Evolutionary conservation across 2,888 invertebrate genomes (phyloP).

Genomic region (Rotaria socialis): DNA sequence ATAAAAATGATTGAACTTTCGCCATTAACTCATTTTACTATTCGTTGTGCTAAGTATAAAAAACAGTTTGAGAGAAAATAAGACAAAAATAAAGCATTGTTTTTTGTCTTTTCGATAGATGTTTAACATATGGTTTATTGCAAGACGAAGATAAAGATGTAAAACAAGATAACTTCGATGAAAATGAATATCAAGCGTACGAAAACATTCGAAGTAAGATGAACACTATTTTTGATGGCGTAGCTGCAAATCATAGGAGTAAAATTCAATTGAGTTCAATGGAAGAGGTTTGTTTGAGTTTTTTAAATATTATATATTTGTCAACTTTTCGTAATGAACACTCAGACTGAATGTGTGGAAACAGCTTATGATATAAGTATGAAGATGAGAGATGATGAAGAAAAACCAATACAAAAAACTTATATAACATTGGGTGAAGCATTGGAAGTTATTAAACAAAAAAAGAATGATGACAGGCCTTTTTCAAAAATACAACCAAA

Average conservation of each 20-base stretch:
- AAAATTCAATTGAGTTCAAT: neutral
- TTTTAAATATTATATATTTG: neutral
- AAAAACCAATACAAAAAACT: neutral
- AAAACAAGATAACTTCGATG: neutral
- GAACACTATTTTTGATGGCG: neutral
- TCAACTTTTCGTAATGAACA: neutral
- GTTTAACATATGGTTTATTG: constrained; percentile 24
- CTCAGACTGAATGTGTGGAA: neutral
- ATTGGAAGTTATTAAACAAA: neutral
- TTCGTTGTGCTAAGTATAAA: constrained; percentile 9
- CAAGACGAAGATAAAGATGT: neutral
- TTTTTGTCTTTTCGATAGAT: neutral
- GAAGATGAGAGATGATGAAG: neutral
- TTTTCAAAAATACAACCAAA: neutral
- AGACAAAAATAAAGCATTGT: too few relatives aligned
- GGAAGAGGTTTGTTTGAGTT: neutral
- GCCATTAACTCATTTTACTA: constrained; percentile 40
- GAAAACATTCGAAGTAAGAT: constrained; percentile 6
- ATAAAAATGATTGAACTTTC: constrained; percentile 41
- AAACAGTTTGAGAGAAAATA: neutral
- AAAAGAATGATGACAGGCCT: neutral
- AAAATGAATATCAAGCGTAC: neutral
- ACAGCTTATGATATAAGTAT: neutral
- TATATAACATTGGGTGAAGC: neutral
- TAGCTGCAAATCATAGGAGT: neutral